Evolutionary conservation across 2,113 vertebrate genomes (phyloP), one percentile per base, ranked within the genome.

Genomic region (Spilogale gracilis): DNA sequence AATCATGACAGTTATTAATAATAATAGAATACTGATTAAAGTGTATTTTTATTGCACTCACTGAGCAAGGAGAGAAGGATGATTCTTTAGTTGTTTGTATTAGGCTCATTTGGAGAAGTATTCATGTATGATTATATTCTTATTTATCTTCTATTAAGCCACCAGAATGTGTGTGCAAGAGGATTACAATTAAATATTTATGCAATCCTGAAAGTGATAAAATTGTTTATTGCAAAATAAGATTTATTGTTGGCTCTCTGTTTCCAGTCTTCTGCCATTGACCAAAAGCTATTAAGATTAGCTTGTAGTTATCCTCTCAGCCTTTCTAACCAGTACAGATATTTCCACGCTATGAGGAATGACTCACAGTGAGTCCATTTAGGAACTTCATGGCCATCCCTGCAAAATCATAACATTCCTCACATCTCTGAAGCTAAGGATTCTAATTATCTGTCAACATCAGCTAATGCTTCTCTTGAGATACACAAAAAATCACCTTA

Each of bases 181-280:
- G 30, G 71, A 80, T 94, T 83, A 60, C 60, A 84, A 92, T 86
- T 89, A 91, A 96, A 97, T 97, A 96, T 93, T 93, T 92, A 87
- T 95, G 84, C 88, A 96, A 78, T 97, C 30, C 63, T 96, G 21
- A 73, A 91, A 94, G 63, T 82, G 71, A 89, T 85, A 93, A 96
- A 97, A 92, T 79, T 96, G 38, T 94, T 97, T 90, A 92, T 97
- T 91, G 38, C 14, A 95, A 97, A 97, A 76, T 79, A 88, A 79
- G 54, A 91, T 93, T 81, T 88, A 95, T 79, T 18, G 25, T 52
- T 90, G 56, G 50, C 43, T 83, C 0, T 89, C 23, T 79, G 52
- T 48, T 96, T 94, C 56, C 21, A 79, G 17, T 88, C 14, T 73
- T 96, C n/a, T 94, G 14, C 60, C 71, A 73, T n/a, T 95, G 94